Evolutionary conservation across 2,888 invertebrate genomes (phyloP), one percentile per base, ranked within the genome.

Genomic region (Pollenia amentaria): DNA sequence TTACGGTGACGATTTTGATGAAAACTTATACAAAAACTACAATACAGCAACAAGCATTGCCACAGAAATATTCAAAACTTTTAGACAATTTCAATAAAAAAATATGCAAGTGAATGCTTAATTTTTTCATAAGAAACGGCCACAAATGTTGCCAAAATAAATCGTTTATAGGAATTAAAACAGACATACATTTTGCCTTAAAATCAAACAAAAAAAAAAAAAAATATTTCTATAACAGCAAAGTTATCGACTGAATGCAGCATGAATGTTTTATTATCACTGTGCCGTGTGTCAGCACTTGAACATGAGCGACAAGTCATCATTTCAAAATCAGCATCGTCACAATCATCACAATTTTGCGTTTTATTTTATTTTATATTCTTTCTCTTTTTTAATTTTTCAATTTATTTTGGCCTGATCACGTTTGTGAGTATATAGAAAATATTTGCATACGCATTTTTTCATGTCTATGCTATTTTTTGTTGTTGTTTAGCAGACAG

Each of bases 371-470:
- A 21, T n/a, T 53, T 69, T 16, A 3, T 18, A 3, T 44, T 29
- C 44, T 29, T 48, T 44, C 46, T 64, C 76, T 16, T 16, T 51
- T 3, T n/a, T 29, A 11, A 8, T 44, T 44, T 72, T 18, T 8
- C 21, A 65, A 53, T 18, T 46, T 70, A 1, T 57, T 79, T 70
- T 62, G 62, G 67, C 55, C 29, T 48, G 77, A 57, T 77, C 77
- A 67, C 77, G 77, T 77, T 79, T 79, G 62, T 53, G 51, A 16
- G 14, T 42, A 42, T 42, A 7, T 12, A 62, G 44, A 7, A 62
- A 72, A 29, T 76, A 83, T 77, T 77, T 83, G 70, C 83, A 77
- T 83, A 64, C 69, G 76, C 77, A 83, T 83, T 38, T 65, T 75
- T 77, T 77, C 55, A 70, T 70, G 64, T 77, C 55, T 70, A 38